Conservation (phyloP, 1,140 invertebrate species). For the Drosophila nigrodunni region DNA sequence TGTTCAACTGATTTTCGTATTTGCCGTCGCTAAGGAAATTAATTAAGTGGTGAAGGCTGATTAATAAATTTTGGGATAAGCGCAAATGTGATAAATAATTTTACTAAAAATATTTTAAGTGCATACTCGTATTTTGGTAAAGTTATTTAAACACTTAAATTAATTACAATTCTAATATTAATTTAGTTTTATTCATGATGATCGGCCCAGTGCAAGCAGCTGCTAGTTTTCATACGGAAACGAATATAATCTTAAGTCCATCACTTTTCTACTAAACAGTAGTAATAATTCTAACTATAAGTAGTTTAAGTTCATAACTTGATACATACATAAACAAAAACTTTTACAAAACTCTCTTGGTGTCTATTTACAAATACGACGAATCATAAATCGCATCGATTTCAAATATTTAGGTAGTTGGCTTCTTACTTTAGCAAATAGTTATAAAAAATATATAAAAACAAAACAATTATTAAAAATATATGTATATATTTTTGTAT, state of each 20-base stretch:
- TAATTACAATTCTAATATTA: slow-evolving; percentile 28
- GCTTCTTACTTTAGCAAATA: slow-evolving; percentile 74
- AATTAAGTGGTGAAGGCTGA: slow-evolving; percentile 24
- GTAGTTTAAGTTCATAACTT: slow-evolving; percentile 35
- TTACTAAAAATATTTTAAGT: slow-evolving; percentile 72
- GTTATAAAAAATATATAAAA: slow-evolving; percentile 52
- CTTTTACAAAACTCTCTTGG: slow-evolving; percentile 77
- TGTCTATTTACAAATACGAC: slow-evolving; percentile 72
- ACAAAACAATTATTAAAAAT: slow-evolving; percentile 12
- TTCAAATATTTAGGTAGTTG: slow-evolving; percentile 69
- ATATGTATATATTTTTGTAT: slow-evolving; percentile 71
- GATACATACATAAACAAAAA: slow-evolving; percentile 6
- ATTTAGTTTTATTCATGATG: slow-evolving; percentile 27
- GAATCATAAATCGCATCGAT: slow-evolving; percentile 52
- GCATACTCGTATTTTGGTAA: slow-evolving; percentile 50
- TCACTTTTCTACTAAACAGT: slow-evolving; percentile 55
- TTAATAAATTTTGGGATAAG: slow-evolving; percentile 64
- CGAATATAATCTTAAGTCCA: slow-evolving; percentile 62
- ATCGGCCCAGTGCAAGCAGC: slow-evolving; percentile 59
- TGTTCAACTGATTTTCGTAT: slow-evolving; percentile 46
- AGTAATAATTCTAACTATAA: slow-evolving; percentile 20
- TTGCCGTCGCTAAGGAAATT: slow-evolving; percentile 52
- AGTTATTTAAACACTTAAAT: slow-evolving; percentile 51
- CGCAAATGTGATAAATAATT: slow-evolving; percentile 81
- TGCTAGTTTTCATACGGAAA: slow-evolving; percentile 70